Evolutionary conservation across 2,113 vertebrate species (phyloP).

Genomic region (Clarias gariepinus): DNA sequence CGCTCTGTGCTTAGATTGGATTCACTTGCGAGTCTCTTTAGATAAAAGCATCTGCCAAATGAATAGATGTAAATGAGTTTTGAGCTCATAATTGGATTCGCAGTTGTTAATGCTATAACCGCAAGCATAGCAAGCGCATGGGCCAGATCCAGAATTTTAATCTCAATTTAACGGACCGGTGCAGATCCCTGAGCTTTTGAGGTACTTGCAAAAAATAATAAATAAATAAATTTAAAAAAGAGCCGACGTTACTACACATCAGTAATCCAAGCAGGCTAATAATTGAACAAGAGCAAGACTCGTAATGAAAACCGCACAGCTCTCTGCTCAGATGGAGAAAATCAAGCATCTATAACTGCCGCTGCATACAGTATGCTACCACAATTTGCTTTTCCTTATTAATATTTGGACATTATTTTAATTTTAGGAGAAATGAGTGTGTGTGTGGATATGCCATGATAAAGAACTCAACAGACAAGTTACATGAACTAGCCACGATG

Average conservation of each 20-base stretch:
- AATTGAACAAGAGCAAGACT: constrained; percentile 1
- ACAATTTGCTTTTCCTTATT: constrained; percentile 20
- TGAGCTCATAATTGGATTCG: constrained; percentile 26
- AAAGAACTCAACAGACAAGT: no score
- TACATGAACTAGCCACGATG: no score
- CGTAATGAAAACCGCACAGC: background rate
- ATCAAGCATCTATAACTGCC: background rate
- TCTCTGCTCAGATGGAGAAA: background rate
- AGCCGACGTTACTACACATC: constrained; percentile 19
- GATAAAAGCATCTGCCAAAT: constrained; percentile 29
- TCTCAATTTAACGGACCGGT: constrained; percentile 39
- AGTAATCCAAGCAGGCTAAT: constrained; percentile 38
- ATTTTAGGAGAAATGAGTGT: constrained; percentile 22
- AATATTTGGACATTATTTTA: constrained; percentile 20
- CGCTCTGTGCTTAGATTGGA: background rate
- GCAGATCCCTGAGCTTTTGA: background rate
- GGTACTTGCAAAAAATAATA: background rate
- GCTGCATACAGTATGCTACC: background rate
- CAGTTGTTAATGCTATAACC: constrained; percentile 36
- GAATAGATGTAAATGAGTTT: constrained; percentile 38
- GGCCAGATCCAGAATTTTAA: constrained; percentile 27
- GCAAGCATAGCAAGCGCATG: background rate
- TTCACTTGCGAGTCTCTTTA: constrained; percentile 22
- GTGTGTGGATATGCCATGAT: background rate
- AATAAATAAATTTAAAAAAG: background rate